Conservation (phyloP, 2,113 vertebrate genomes). For the Numida meleagris region DNA sequence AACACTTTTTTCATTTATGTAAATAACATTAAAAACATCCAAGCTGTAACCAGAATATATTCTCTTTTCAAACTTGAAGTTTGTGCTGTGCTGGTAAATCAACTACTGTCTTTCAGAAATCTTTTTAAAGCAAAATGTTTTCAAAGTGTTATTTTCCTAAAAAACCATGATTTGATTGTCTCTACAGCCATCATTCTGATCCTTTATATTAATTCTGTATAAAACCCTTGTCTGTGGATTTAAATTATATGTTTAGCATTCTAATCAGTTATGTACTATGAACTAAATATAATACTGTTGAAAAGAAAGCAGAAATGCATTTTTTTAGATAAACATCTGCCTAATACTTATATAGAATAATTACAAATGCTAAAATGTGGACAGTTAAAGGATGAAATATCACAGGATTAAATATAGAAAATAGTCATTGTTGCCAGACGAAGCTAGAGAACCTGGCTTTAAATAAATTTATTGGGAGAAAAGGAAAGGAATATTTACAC, state of each 20-base stretch:
- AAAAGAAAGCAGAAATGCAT: neutral
- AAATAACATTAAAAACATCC: neutral
- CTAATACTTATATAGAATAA: neutral
- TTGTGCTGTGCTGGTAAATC: neutral
- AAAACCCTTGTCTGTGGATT: neutral
- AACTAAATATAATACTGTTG: neutral
- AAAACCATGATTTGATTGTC: neutral
- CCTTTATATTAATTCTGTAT: neutral
- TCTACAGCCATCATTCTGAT: neutral
- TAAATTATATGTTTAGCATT: neutral
- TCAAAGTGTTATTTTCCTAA: neutral
- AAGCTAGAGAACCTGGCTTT: neutral
- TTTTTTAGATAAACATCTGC: neutral
- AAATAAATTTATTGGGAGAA: neutral
- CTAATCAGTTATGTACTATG: neutral
- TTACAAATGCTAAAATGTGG: neutral
- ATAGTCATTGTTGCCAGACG: neutral
- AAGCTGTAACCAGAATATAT: neutral
- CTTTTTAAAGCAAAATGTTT: neutral
- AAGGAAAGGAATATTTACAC: neutral
- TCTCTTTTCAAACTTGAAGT: accelerated
- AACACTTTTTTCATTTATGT: neutral
- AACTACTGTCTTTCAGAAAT: neutral
- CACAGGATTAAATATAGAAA: neutral
- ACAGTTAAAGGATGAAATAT: neutral